A percentile compares a stretch with the other conserved stretches of the same genome.
Evolutionary conservation across 1,140 invertebrate species (phyloP).

Genomic region (Euura lappo): DNA sequence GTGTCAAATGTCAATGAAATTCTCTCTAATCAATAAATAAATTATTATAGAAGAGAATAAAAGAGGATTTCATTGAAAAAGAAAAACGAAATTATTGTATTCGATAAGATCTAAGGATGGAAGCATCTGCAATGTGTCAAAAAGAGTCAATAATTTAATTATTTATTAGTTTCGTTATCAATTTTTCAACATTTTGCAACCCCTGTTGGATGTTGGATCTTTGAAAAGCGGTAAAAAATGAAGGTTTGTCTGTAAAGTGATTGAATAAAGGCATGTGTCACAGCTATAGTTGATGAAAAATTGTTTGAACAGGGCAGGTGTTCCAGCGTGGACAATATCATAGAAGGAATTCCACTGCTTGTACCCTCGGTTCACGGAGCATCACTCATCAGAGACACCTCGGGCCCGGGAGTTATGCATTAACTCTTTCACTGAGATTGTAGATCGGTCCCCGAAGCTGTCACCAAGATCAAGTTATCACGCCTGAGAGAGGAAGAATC

Average conservation of each 20-base stretch:
- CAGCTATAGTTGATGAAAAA: conserved; percentile 36
- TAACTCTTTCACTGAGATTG: conserved; percentile 2
- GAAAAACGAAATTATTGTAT: no score
- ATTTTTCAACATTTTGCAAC: no score
- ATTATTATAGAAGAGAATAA: no score
- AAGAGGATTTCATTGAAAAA: conserved; percentile 19
- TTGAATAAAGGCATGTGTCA: conserved; percentile 18
- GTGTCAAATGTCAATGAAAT: no score
- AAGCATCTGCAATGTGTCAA: no score
- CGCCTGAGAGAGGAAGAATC: background rate
- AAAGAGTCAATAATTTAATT: no score
- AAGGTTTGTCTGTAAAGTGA: no score
- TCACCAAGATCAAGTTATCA: conserved; percentile 10
- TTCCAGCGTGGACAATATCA: conserved; percentile 20
- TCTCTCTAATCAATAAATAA: no score
- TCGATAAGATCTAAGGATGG: no score
- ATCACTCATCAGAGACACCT: conserved; percentile 33
- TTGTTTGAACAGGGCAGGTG: conserved; percentile 43
- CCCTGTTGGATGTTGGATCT: no score
- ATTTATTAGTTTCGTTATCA: no score
- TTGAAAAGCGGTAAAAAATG: no score
- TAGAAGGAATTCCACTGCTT: conserved; percentile 9
- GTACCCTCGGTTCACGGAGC: conserved; percentile 10
- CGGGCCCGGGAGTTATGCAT: background rate
- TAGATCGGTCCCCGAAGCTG: conserved; percentile 1